Percentiles rank a stretch among this genome's conserved stretches.
Evolutionary conservation across 1,140 invertebrate genomes (phyloP).

Genomic region (Schlechtendalia chinensis): DNA sequence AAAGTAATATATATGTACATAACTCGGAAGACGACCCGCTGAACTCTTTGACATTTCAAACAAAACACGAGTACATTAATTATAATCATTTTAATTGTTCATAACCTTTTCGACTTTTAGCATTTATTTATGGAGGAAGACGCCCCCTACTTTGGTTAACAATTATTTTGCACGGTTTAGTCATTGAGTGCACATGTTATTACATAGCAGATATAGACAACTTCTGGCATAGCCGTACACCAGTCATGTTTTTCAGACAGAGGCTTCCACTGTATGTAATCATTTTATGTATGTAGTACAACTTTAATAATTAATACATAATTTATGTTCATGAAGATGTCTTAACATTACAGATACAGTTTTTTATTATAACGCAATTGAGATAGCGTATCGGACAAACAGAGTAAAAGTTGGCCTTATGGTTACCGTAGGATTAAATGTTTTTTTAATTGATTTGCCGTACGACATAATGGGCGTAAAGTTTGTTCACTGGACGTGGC

Average conservation of each 20-base stretch:
- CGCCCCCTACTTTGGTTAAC: constrained; percentile 71
- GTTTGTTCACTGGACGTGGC: constrained; percentile 81
- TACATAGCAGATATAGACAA: constrained; percentile 68
- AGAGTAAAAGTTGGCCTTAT: constrained; percentile 14
- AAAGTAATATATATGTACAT: neutral
- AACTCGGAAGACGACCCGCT: no score
- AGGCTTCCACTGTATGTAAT: constrained; percentile 71
- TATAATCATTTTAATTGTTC: neutral
- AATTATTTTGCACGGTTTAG: constrained; percentile 66
- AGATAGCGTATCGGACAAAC: neutral
- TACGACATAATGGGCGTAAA: constrained; percentile 79
- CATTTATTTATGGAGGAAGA: constrained; percentile 66
- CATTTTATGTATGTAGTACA: constrained; percentile 66
- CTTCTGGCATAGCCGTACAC: constrained; percentile 76
- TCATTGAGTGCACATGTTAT: constrained; percentile 65
- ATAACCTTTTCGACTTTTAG: constrained; percentile 56
- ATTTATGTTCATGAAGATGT: neutral
- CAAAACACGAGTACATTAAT: neutral
- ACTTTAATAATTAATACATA: neutral
- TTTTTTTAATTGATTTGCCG: constrained; percentile 74
- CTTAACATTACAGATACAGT: constrained; percentile 18
- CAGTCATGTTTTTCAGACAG: constrained; percentile 67
- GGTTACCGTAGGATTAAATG: constrained; percentile 65
- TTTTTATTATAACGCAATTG: constrained; percentile 39
- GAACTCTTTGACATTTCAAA: no score